A percentile compares a stretch with the other conserved stretches of the same genome.
phyloP scores from a whole-genome alignment of 2,113 vertebrate species.

The Diadophis punctatus region DNA sequence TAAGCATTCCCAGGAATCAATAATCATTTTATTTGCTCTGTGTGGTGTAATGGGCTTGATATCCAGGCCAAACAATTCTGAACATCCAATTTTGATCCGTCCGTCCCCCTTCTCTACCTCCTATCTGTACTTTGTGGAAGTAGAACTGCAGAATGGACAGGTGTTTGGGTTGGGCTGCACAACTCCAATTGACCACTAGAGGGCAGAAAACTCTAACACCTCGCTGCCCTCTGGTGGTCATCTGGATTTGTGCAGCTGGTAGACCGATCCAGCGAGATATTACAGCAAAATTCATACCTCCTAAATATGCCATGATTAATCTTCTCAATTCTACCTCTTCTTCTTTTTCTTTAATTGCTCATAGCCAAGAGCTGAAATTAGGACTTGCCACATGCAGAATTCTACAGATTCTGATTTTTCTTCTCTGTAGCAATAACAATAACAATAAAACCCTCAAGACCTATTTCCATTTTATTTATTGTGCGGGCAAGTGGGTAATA shows the following conservation, averaged over 20 bases:
- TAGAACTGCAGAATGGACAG: neutral
- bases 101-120: neutral
- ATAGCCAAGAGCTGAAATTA: neutral
- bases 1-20: neutral
- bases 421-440: neutral
- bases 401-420: neutral
- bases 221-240: neutral
- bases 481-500: constrained; percentile 12
- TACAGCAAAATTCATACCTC: neutral
- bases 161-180: neutral
- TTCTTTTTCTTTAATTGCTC: neutral
- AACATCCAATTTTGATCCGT: neutral
- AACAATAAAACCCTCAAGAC: neutral
- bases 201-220: neutral
- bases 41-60: neutral
- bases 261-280: neutral
- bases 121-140: neutral
- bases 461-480: neutral
- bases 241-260: neutral
- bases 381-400: neutral
- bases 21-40: neutral
- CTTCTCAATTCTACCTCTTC: neutral
- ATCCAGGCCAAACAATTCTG: neutral
- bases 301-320: neutral
- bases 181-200: neutral